Evolutionary conservation across 2,797 vertebrate species (phyloP), one percentile per base, ranked within the genome.

Genomic region (Melopsittacus undulatus): DNA sequence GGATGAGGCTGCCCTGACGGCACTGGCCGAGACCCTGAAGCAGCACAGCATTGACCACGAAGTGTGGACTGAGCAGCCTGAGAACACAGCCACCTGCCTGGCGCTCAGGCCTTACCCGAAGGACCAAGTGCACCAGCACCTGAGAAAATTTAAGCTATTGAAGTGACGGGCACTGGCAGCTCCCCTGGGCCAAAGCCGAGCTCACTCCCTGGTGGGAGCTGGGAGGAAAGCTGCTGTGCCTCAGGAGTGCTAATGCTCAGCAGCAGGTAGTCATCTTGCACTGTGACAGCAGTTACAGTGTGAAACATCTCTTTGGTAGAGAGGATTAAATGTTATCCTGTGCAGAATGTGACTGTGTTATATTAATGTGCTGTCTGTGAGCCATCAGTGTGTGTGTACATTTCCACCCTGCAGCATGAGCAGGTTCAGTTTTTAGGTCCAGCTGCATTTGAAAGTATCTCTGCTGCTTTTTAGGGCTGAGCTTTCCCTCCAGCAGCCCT

Each of bases 51-150:
- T 99, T 1, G 98, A 98, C 67, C 98, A 99, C 87, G 97, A 98
- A 49, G 96, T 99, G 6, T 99, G 99, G 99, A 96, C 98, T 1
- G 99, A 99, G 74, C 99, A 99, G 77, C 99, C 99, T 0, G 99
- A 99, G 95, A 98, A 99, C 78, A 89, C 98, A 7, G 97, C 99
- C 79, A 99, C 99, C 2, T 99, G 99, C 70, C 80, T 99, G 80
- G 99, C 99, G 0, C 97, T 99, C 59, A 98, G 99, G 81, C 99
- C 99, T 0, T 99, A 98, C 93, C 98, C 98, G 1, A 99, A 98
- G 95, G 98, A 99, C 34, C 96, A 98, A 8, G 99, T 99, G 11
- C 98, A 98, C 63, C 98, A 97, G 5, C 96, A 98, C 83, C 85
- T 99, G 93, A 98, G 98, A 93, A 99, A 98, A 73, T 98, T 99